These are phyloP conservation scores for Mycteria americana DNA, from an alignment of 2,797 vertebrate species.

Conservation along the genomic window DNA sequence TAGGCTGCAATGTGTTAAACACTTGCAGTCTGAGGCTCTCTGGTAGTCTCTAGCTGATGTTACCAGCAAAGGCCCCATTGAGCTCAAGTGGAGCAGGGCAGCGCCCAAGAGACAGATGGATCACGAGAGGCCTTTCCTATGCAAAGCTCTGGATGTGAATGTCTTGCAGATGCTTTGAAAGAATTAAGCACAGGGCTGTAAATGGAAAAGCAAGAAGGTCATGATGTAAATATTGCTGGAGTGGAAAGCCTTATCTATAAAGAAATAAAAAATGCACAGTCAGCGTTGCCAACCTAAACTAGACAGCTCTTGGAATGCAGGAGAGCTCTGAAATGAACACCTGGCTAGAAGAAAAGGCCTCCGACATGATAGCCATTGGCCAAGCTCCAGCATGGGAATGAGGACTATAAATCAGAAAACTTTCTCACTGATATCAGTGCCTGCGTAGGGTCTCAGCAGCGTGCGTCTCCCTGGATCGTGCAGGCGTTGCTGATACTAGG, in stretches of 20 bases:
- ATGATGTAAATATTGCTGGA: background rate
- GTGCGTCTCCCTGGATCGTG: fast-evolving
- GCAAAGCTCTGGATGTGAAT: background rate
- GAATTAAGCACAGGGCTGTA: background rate
- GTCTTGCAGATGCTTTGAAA: slow-evolving; percentile 21
- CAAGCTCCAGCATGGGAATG: background rate
- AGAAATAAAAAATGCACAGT: background rate
- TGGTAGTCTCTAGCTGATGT: background rate
- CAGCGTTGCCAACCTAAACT: background rate
- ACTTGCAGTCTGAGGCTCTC: background rate
- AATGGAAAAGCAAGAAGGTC: background rate
- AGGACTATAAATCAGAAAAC: slow-evolving; percentile 3
- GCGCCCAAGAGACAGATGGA: background rate
- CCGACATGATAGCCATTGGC: background rate
- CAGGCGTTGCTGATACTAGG: background rate
- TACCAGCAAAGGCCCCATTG: background rate
- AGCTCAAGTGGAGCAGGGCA: background rate
- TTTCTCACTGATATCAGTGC: background rate
- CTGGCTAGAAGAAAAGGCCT: background rate
- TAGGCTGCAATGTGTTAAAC: background rate
- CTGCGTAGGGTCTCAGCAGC: background rate
- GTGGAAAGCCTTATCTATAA: background rate
- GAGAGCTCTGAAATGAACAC: slow-evolving; percentile 21
- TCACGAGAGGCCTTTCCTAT: background rate
- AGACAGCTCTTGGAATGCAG: background rate